Evolutionary conservation across 2,797 vertebrate genomes (phyloP).

Genomic region (Rhinoraja longicauda): DNA sequence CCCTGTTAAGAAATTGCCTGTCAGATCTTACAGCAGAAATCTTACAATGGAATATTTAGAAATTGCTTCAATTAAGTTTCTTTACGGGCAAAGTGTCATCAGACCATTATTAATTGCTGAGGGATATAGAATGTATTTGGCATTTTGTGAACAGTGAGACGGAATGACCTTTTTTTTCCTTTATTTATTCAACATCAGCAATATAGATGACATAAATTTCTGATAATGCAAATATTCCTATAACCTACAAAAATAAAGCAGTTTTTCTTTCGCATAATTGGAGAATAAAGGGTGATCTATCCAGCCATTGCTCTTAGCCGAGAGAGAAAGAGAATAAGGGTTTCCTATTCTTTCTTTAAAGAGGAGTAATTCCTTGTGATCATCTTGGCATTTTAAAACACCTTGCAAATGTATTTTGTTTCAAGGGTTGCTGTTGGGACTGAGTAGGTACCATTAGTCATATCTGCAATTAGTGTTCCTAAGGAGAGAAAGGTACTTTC

Average conservation of each 20-base stretch:
- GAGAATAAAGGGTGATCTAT: not conserved
- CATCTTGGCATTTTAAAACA: too few relatives aligned
- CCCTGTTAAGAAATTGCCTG: not conserved
- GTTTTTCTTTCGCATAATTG: not conserved
- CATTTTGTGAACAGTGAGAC: not conserved
- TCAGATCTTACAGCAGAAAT: not conserved
- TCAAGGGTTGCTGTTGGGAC: not conserved
- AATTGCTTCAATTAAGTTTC: not conserved
- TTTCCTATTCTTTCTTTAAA: not conserved
- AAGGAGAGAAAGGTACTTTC: not conserved
- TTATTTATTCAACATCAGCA: not conserved
- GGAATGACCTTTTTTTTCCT: not conserved
- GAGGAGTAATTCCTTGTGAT: not conserved
- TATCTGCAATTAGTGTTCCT: not conserved
- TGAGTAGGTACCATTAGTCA: not conserved
- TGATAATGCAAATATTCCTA: not conserved
- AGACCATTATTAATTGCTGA: not conserved
- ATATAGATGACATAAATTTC: not conserved
- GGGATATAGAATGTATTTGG: not conserved
- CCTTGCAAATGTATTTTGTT: not conserved
- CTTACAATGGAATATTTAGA: not conserved
- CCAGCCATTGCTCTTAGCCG: not conserved
- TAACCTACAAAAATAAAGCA: not conserved
- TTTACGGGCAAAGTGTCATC: not conserved
- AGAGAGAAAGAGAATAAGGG: not conserved